Evolutionary conservation across 2,888 invertebrate genomes (phyloP), one percentile per base, ranked within the genome.

Genomic region (Epistrophella euchroma): DNA sequence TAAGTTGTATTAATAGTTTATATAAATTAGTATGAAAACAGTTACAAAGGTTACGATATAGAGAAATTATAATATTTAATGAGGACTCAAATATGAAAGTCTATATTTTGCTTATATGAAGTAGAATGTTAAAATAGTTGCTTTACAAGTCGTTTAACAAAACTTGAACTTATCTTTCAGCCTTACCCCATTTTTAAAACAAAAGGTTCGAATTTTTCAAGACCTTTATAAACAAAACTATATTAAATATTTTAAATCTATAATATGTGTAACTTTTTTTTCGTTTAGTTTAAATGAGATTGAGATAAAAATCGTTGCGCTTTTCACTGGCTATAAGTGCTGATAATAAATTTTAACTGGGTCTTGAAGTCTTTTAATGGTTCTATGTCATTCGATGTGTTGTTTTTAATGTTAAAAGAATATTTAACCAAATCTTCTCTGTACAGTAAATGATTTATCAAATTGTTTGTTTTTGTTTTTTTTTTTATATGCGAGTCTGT

Each of bases 361-460:
- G 28, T 25, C 11, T 66, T 73, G 47, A 62, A 55, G 62, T 58
- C 45, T 74, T 78, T 73, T 35, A 35, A 45, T 32, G 32, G 66
- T 70, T 74, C 56, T 64, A 19, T 22, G 25, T 77, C 66, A 74
- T 86, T 86, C 86, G 86, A 82, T 86, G 86, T 86, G 66, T 47
- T 45, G 66, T 80, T 47, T 17, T 74, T 3, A 25, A 60, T 17
- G 52, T 47, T 28, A 52, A 15, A 62, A 64, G 5, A 66, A 17
- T 19, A 37, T 15, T 28, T 2, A 62, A 71, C 2, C 52, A 58
- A 62, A 50, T 71, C 10, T 58, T 35, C 32, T 85, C 45, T 86
- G 62, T 82, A 81, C 86, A 81, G 68, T 73, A 56, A 62, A 28
- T 19, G 6, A 47, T 47, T 35, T 32, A 70, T 72, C 37, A 22